phyloP scores from a whole-genome alignment of 1,140 invertebrate genomes.

The Triops cancriformis region DNA sequence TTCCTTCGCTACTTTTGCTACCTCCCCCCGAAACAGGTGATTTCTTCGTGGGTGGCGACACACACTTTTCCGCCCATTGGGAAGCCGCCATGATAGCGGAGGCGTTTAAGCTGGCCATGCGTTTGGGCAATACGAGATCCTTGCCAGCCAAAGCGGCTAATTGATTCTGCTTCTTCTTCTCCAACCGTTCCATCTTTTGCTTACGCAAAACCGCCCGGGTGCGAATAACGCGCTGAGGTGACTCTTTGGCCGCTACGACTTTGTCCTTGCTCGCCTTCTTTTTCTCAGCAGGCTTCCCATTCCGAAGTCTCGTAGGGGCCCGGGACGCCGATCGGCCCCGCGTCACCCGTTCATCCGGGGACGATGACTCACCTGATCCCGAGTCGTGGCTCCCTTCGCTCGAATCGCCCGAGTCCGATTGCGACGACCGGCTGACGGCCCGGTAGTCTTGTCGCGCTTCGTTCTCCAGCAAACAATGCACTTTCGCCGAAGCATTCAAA shows the following conservation, averaged over 20 bases:
- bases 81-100: constrained; percentile 77
- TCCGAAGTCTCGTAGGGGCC: constrained; percentile 29
- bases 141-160: constrained; percentile 29
- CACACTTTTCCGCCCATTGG: constrained; percentile 18
- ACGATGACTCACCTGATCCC: constrained; percentile 25
- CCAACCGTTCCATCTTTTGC: constrained; percentile 21
- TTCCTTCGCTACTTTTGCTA: constrained; percentile 6
- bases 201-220: constrained; percentile 1
- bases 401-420: neutral
- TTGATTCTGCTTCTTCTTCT: constrained; percentile 31
- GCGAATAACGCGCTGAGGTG: constrained; percentile 28
- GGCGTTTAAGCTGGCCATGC: constrained; percentile 88
- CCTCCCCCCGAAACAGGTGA: neutral
- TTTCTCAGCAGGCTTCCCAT: constrained; percentile 30
- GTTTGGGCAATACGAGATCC: constrained; percentile 67
- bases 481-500: constrained; percentile 86
- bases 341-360: constrained; percentile 37
- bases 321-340: constrained; percentile 39
- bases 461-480: constrained; percentile 83
- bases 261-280: constrained; percentile 31
- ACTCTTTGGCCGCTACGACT: constrained; percentile 26
- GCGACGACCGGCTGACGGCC: neutral
- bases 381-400: constrained; percentile 18
- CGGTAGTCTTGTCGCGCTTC: constrained; percentile 52
- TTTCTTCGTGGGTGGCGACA: neutral